Evolutionary conservation across 2,797 vertebrate species (phyloP), one percentile per base, ranked within the genome.

Genomic region (Mastacembelus armatus): DNA sequence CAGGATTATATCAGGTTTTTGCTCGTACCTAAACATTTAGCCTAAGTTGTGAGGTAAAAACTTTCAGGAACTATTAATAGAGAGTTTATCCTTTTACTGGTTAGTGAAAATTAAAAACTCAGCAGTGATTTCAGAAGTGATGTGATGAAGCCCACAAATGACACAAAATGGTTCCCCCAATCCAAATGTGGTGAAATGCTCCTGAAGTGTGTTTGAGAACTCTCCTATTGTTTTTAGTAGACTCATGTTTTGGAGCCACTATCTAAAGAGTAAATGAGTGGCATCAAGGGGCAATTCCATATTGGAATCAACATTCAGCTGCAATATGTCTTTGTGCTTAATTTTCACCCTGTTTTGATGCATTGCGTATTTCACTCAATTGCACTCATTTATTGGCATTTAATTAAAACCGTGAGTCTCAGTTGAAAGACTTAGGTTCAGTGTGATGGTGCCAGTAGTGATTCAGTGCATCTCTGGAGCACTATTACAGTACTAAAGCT

Each of bases 1-100:
- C 8, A 35, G 51, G 60, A 82, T 73, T 66, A 73, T 68, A 45
- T 8, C 18, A 26, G 42, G 29, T 64, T 69, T 81, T 80, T 78
- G 55, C 56, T n/a, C 69, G 54, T 76, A 43, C 36, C 26, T 40
- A 24, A 61, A 67, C 35, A 36, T 59, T 55, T 66, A 72, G 29
- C 22, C 22, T 2, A 4, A 71, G 42, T 44, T 65, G 48, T 3
- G 2, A 68, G 51, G 42, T 74, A 18, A 77, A 80, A 83, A 19
- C 44, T 64, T 59, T 58, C 55, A 68, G 44, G 49, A 58, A 45
- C 49, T 49, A 58, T 49, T 66, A 45, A 62, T 30, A 22, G 19
- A 56, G 16, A 12, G 19, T 43, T 14, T 54, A 43, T 22, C 8
- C 10, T 5, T 52, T 45, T 42, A 36, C 50, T 26, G 5, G 24